These are phyloP conservation scores for Cryptoblepharus egeriae DNA, from an alignment of 2,797 vertebrate species.

Conservation along the genomic window DNA sequence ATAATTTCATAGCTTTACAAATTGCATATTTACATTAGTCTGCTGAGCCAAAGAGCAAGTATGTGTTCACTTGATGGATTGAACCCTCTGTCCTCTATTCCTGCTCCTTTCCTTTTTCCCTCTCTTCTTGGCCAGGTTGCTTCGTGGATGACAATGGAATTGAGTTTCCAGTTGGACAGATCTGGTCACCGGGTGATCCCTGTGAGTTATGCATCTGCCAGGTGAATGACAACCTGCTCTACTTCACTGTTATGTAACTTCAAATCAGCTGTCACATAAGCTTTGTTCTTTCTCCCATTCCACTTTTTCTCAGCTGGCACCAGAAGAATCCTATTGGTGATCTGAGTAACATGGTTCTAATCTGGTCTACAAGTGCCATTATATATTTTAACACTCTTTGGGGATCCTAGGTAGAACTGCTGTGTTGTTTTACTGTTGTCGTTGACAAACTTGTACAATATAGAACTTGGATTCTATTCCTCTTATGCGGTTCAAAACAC, in stretches of 20 bases:
- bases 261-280: conserved; percentile 8
- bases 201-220: conserved; percentile 87
- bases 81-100: background rate
- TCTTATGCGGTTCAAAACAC: background rate
- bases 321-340: background rate
- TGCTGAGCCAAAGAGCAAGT: background rate
- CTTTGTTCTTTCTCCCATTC: background rate
- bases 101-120: background rate
- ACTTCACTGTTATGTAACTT: conserved; percentile 59
- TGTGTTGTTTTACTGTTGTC: background rate
- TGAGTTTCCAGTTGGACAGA: conserved; percentile 83
- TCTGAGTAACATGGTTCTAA: background rate
- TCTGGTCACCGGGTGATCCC: conserved; percentile 85
- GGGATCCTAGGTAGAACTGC: background rate
- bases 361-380: background rate
- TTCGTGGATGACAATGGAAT: conserved; percentile 81
- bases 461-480: background rate
- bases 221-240: conserved; percentile 82
- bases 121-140: conserved; percentile 72
- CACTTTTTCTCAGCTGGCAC: background rate
- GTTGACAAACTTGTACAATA: background rate
- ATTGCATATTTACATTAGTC: background rate
- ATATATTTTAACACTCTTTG: background rate
- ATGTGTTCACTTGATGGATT: rapidly evolving
- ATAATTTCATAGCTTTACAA: background rate